Conservation (phyloP, 2,888 invertebrate genomes). For the Odontothrips loti region DNA sequence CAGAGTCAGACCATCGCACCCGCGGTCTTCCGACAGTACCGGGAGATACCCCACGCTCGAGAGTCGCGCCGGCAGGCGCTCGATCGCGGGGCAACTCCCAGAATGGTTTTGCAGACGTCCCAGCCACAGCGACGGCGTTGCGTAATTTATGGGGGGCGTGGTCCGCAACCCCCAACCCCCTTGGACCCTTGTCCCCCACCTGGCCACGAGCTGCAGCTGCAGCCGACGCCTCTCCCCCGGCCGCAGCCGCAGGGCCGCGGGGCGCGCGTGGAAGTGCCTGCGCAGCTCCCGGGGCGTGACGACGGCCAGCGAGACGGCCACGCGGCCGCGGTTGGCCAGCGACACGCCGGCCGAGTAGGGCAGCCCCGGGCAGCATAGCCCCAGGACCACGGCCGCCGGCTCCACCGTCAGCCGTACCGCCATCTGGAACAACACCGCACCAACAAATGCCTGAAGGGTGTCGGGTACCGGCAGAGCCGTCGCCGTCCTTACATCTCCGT, state of each 20-base stretch:
- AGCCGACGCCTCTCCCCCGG: background rate
- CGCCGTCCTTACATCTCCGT: background rate
- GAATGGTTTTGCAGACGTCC: too few species aligned
- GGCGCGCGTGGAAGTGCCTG: background rate
- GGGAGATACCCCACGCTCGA: too few species aligned
- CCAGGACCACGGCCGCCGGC: background rate
- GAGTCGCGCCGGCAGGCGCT: too few species aligned
- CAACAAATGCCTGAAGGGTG: background rate
- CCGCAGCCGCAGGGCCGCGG: background rate
- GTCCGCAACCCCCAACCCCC: too few species aligned
- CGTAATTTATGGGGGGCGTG: too few species aligned
- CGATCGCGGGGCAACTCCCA: too few species aligned
- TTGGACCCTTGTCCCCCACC: too few species aligned
- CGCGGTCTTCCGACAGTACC: too few species aligned
- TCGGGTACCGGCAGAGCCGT: background rate
- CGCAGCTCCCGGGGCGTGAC: background rate
- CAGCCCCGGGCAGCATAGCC: conserved; percentile 10
- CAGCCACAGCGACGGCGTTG: too few species aligned
- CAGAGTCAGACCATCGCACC: too few species aligned
- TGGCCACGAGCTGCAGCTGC: conserved; percentile 3
- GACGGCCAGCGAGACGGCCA: background rate
- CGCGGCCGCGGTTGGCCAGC: conserved; percentile 1
- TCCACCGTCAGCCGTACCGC: conserved; percentile 4
- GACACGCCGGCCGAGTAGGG: background rate
- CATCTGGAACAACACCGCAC: background rate